phyloP scores from a whole-genome alignment of 2,888 invertebrate genomes.

The Hydraecia micacea region DNA sequence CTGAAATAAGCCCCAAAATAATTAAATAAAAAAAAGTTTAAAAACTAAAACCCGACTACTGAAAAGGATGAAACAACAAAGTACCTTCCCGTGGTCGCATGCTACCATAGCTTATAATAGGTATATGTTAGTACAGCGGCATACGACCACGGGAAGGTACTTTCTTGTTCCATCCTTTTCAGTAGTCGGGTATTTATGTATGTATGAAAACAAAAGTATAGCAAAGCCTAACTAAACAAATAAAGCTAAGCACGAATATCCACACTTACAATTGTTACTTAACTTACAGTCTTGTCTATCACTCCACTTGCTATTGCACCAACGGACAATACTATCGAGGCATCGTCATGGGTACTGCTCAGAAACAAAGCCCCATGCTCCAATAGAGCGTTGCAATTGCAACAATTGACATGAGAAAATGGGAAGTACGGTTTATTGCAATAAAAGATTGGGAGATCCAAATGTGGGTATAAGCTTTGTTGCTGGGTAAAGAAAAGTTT shows the following conservation, averaged over 20 bases:
- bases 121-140: too few species aligned
- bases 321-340: conserved; percentile 66
- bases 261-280: conserved; percentile 24
- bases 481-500: neutral
- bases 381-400: conserved; percentile 87
- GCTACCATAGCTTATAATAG: too few species aligned
- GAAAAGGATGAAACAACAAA: too few species aligned
- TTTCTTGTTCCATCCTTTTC: too few species aligned
- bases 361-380: conserved; percentile 85
- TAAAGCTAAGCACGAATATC: neutral
- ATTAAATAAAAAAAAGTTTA: too few species aligned
- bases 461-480: neutral
- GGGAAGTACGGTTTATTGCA: conserved; percentile 62
- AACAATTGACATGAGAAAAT: conserved; percentile 87
- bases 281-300: conserved; percentile 50
- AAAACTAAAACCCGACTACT: too few species aligned
- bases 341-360: conserved; percentile 80
- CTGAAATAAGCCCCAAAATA: too few species aligned
- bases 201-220: neutral
- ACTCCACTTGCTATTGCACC: conserved; percentile 36
- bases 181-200: too few species aligned
- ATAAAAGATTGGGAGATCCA: conserved; percentile 30
- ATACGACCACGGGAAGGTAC: too few species aligned
- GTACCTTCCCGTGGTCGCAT: too few species aligned
- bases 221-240: neutral